These are phyloP conservation scores for Labeo catla DNA, from an alignment of 2,113 vertebrate species.

Conservation along the genomic window DNA sequence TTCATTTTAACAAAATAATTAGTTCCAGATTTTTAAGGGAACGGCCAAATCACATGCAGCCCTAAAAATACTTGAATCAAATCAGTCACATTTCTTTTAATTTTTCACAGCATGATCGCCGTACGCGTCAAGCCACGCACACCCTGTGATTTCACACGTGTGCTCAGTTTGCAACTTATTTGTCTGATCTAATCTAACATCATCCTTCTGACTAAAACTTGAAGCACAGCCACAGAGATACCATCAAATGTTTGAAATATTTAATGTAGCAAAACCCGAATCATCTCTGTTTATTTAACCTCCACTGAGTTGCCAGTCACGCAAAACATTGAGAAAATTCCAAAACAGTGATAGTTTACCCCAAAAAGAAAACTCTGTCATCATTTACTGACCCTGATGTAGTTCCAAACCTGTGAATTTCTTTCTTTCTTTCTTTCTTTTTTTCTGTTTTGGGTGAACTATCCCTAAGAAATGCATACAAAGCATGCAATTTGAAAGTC, in stretches of 20 bases:
- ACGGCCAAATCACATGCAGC: background rate
- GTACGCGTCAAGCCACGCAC: background rate
- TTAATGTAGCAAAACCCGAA: background rate
- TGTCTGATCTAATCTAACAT: constrained; percentile 26
- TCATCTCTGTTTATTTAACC: constrained; percentile 57
- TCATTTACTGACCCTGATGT: too few relatives aligned
- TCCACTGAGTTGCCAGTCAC: constrained; percentile 33
- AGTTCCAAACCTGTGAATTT: too few relatives aligned
- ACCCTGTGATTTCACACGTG: background rate
- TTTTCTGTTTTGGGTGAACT: too few relatives aligned
- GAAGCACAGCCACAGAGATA: background rate
- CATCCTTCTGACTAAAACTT: background rate
- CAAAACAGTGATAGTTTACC: too few relatives aligned
- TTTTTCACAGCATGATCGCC: background rate
- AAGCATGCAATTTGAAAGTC: too few relatives aligned
- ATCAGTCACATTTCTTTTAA: background rate
- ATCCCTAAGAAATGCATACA: too few relatives aligned
- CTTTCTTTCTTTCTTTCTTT: too few relatives aligned
- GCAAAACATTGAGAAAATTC: background rate
- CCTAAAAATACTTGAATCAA: background rate
- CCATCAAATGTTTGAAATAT: constrained; percentile 14
- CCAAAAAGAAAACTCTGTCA: too few relatives aligned
- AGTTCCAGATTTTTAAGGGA: background rate
- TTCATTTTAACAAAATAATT: background rate
- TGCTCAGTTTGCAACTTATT: background rate